A percentile compares a stretch with the other conserved stretches of the same genome.
These are phyloP conservation scores for Chamaea fasciata DNA, from an alignment of 2,113 vertebrate species.

Conservation along the genomic window DNA sequence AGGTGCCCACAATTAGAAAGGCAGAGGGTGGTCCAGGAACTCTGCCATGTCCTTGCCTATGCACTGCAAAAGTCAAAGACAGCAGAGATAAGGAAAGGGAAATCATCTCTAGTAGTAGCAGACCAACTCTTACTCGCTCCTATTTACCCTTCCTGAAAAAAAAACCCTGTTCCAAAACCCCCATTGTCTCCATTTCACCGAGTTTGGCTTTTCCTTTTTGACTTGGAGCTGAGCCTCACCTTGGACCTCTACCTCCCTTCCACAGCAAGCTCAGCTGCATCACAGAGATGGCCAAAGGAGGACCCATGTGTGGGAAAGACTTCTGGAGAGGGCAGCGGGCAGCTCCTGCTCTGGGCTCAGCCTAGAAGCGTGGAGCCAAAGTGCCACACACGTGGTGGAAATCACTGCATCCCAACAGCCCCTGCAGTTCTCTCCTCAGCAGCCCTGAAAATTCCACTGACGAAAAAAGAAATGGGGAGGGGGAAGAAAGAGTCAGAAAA, in stretches of 20 bases:
- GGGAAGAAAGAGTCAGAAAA: not conserved
- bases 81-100: not conserved
- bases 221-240: not conserved
- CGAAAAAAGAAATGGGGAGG: not conserved
- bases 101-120: not conserved
- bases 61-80: not conserved
- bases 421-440: not conserved
- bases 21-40: not conserved
- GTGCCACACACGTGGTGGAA: not conserved
- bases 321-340: not conserved
- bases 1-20: not conserved
- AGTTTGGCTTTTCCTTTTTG: not conserved
- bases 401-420: not conserved
- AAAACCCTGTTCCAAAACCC: not conserved
- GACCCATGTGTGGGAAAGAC: rapidly evolving
- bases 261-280: not conserved
- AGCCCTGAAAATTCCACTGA: not conserved
- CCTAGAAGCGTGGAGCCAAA: not conserved
- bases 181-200: not conserved
- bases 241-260: not conserved
- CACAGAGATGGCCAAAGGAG: not conserved
- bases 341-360: not conserved
- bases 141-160: not conserved
- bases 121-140: not conserved
- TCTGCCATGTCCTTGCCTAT: not conserved